phyloP scores from a whole-genome alignment of 2,113 vertebrate species.

The Rissa tridactyla region DNA sequence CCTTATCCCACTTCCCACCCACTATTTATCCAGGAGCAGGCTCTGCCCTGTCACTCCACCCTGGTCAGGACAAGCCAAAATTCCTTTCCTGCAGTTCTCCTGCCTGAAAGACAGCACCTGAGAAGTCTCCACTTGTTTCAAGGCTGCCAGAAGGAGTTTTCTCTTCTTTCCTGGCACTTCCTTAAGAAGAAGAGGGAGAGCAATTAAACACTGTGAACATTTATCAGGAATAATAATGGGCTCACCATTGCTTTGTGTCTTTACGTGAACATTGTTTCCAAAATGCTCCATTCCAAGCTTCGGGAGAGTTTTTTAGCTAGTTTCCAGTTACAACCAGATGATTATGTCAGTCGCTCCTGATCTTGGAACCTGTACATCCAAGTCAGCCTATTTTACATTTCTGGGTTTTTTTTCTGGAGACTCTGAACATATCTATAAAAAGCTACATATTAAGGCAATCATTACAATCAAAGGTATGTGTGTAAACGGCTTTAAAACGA shows the following conservation, averaged over 20 bases:
- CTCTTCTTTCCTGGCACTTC: background rate
- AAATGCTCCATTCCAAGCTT: background rate
- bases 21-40: background rate
- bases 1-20: background rate
- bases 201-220: background rate
- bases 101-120: background rate
- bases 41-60: background rate
- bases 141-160: background rate
- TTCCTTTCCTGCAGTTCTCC: background rate
- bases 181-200: background rate
- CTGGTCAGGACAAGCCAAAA: background rate
- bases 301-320: background rate
- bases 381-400: background rate
- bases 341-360: background rate
- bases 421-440: background rate
- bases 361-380: background rate
- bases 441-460: background rate
- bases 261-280: background rate
- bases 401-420: background rate
- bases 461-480: accelerated
- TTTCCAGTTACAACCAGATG: background rate
- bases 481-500: background rate
- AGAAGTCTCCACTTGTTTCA: background rate
- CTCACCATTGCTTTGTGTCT: background rate
- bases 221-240: background rate